Evolutionary conservation across 2,113 vertebrate genomes (phyloP).

Genomic region (Rattus norvegicus): DNA sequence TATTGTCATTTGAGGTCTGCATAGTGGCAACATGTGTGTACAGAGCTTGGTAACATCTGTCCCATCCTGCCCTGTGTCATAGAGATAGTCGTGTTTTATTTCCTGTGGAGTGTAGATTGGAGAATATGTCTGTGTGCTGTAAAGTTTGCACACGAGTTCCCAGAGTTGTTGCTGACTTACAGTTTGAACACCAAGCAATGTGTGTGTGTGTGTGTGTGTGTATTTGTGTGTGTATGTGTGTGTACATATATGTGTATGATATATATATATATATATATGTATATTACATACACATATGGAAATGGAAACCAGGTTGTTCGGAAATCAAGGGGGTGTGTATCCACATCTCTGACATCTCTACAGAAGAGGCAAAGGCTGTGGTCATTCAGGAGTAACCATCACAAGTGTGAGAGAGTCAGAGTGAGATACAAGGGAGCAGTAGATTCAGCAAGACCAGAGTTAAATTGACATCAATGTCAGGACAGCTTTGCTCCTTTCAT

Average conservation of each 20-base stretch:
- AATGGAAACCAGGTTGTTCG: not conserved
- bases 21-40: not conserved
- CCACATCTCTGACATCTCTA: not conserved
- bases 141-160: not conserved
- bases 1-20: not conserved
- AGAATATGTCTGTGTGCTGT: not conserved
- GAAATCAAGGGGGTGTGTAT: not conserved
- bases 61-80: not conserved
- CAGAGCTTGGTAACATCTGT: not conserved
- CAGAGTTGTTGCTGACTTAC: not conserved
- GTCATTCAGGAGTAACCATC: not conserved
- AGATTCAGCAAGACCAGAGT: not conserved
- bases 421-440: not conserved
- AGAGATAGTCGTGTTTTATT: not conserved
- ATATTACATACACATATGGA: not conserved
- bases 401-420: not conserved
- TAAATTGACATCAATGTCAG: not conserved
- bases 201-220: too few species aligned
- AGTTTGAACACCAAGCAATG: conserved; percentile 4
- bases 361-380: not conserved
- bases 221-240: too few species aligned
- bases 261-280: not conserved
- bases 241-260: too few species aligned
- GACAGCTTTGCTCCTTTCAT: not conserved
- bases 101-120: not conserved